Conservation (phyloP, 2,888 invertebrate genomes). For the Boloria euphrosyne region DNA sequence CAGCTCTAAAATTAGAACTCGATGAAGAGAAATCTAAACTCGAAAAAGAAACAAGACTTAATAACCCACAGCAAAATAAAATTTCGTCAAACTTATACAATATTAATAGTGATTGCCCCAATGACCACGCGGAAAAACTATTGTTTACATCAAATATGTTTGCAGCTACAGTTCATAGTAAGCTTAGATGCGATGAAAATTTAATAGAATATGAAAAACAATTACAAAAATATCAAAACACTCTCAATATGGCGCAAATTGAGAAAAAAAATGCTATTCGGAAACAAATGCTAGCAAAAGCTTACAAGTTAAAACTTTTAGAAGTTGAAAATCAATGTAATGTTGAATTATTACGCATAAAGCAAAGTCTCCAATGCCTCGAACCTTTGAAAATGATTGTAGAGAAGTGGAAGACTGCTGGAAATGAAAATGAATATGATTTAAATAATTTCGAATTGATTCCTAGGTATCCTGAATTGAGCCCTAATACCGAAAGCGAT, state of each 20-base stretch:
- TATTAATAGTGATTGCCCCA: constrained; percentile 41
- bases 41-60: constrained; percentile 52
- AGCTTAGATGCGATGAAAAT: constrained; percentile 65
- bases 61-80: constrained; percentile 31
- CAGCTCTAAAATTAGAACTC: constrained; percentile 67
- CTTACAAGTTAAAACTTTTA: constrained; percentile 67
- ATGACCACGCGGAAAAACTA: constrained; percentile 41
- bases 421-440: constrained; percentile 54
- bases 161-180: constrained; percentile 60
- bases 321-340: constrained; percentile 79
- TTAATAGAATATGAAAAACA: constrained; percentile 75
- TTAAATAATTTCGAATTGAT: constrained; percentile 62
- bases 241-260: constrained; percentile 70
- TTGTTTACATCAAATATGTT: constrained; percentile 48
- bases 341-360: constrained; percentile 69
- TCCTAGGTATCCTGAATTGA: constrained; percentile 64
- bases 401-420: constrained; percentile 64
- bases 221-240: constrained; percentile 71
- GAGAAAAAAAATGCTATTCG: constrained; percentile 75
- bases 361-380: constrained; percentile 74
- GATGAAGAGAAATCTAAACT: constrained; percentile 67
- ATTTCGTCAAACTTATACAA: constrained; percentile 30
- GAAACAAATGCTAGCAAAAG: constrained; percentile 76
- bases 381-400: constrained; percentile 71
- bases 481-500: constrained; percentile 52